Evolutionary conservation across 2,113 vertebrate species (phyloP), one percentile per base, ranked within the genome.

Genomic region (Chionis minor): DNA sequence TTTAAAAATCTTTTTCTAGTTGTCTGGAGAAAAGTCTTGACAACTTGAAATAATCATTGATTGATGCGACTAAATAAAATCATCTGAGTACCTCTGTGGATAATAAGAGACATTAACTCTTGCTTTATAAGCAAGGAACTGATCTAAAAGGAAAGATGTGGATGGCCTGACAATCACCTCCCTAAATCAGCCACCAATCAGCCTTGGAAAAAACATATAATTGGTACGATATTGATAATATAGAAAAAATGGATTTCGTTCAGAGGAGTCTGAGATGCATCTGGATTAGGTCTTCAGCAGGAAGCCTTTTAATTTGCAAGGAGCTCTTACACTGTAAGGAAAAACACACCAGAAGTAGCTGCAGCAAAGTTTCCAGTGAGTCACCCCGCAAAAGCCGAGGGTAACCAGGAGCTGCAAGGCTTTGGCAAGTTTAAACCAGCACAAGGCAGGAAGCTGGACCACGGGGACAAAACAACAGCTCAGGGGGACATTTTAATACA

Each of bases 41-140:
- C 81, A 92, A 93, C 67, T 90, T 85, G 38, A 92, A 90, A 85
- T 85, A 77, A 82, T 59, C 15, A 66, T 73, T 92, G 89, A 85
- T 42, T 92, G 62, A 94, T 90, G 58, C 12, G 26, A 94, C 58
- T 92, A 90, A 95, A 94, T 85, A 82, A 94, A 95, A 91, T 87
- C 24, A 87, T 85, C 78, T 86, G 84, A 77, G 32, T 73, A 85
- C 5, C 85, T 74, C 71, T 45, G 21, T 28, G 45, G 81, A 62
- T 73, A 72, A 44, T 35, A 75, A 86, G n/a, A 91, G 54, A 51
- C 5, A 56, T 87, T 85, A 82, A 73, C 54, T 55, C 21, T 32
- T 82, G 38, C 58, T 80, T 66, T 88, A 58, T 40, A 66, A 66
- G 28, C 14, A 80, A 88, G 12, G 38, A 69, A 71, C 17, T 77